phyloP scores from a whole-genome alignment of 2,113 vertebrate genomes.

The Phyllostomus discolor region DNA sequence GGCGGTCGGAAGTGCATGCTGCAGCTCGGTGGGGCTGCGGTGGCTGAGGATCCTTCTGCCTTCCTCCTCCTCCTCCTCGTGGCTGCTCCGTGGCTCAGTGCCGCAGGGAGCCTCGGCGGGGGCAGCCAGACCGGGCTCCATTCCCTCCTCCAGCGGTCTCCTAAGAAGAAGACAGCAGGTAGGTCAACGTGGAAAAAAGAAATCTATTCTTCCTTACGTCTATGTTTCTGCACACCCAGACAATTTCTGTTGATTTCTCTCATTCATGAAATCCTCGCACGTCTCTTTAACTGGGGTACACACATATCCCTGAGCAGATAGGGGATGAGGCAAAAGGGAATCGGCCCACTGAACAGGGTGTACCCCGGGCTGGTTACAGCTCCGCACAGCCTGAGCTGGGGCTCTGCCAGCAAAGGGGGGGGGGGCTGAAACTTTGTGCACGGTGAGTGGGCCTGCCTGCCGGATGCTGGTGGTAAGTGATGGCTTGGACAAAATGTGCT shows the following conservation, averaged over 20 bases:
- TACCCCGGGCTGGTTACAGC: not conserved
- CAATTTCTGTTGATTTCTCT: not conserved
- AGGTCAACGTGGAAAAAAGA: not conserved
- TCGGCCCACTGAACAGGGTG: not conserved
- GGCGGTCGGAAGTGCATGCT: not conserved
- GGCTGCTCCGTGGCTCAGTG: not conserved
- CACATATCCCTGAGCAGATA: not conserved
- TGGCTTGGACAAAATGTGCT: not conserved
- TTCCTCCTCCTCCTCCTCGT: not conserved
- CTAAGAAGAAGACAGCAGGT: not conserved
- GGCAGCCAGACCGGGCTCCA: not conserved
- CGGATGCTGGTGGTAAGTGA: not conserved
- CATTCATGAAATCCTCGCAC: not conserved
- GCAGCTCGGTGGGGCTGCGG: not conserved
- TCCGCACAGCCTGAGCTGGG: not conserved
- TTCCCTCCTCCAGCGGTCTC: not conserved
- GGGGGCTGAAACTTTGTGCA: not conserved
- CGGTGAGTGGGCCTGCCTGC: not conserved
- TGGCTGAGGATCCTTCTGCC: not conserved
- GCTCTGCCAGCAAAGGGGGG: not conserved
- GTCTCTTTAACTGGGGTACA: not conserved
- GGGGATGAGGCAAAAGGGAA: not conserved
- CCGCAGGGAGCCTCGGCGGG: not conserved
- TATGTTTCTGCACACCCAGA: not conserved
- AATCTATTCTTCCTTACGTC: not conserved